Percentiles rank a stretch among this genome's conserved stretches.
phyloP scores from a whole-genome alignment of 2,888 invertebrate genomes.

The Axea sp. region DNA sequence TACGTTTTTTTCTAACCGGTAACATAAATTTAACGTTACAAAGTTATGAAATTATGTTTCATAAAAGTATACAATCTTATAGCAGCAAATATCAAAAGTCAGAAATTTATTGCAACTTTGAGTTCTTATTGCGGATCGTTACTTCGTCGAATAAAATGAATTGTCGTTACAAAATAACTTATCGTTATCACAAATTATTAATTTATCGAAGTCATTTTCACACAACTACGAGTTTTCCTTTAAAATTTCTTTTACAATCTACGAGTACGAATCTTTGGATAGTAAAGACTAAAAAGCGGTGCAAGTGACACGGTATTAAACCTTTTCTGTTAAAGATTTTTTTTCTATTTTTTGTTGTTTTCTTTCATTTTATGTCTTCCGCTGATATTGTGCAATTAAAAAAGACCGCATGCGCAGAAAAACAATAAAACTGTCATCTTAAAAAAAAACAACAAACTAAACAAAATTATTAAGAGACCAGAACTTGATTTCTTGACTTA shows the following conservation, averaged over 20 bases:
- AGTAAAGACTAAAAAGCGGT: slow-evolving; percentile 58
- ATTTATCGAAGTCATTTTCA: slow-evolving; percentile 28
- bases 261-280: slow-evolving; percentile 53
- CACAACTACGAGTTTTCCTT: slow-evolving; percentile 31
- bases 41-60: slow-evolving; percentile 36
- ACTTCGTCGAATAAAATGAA: slow-evolving; percentile 12
- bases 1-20: neutral
- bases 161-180: slow-evolving; percentile 17
- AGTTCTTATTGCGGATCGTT: slow-evolving; percentile 12
- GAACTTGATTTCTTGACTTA: no score
- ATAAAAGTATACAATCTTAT: slow-evolving; percentile 16
- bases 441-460: slow-evolving; percentile 2
- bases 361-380: slow-evolving; percentile 6
- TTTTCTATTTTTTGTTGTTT: no score
- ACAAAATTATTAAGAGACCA: no score
- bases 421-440: neutral
- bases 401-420: slow-evolving; percentile 16
- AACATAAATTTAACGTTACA: no score
- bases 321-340: slow-evolving; percentile 12
- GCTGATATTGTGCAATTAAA: neutral
- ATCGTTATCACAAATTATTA: slow-evolving; percentile 28
- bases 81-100: slow-evolving; percentile 33
- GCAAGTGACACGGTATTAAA: slow-evolving; percentile 32
- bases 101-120: slow-evolving; percentile 26
- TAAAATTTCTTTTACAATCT: slow-evolving; percentile 33